These are phyloP conservation scores for Latrodectus hesperus DNA, from an alignment of 2,888 invertebrate genomes.

Conservation along the genomic window DNA sequence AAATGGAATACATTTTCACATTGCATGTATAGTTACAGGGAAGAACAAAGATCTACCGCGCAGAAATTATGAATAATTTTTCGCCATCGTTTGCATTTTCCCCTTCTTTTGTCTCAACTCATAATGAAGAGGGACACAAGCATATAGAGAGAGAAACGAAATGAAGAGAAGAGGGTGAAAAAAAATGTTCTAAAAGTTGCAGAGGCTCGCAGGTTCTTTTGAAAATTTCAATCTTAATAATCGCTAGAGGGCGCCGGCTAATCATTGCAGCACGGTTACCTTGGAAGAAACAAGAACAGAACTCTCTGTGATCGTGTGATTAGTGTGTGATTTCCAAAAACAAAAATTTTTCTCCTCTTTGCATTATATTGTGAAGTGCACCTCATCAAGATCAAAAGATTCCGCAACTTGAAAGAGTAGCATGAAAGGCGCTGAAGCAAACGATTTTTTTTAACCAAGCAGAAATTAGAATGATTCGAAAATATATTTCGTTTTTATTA, in stretches of 20 bases:
- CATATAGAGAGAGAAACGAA: constrained; percentile 1
- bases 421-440: constrained; percentile 39
- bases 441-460: constrained; percentile 8
- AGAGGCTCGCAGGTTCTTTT: constrained; percentile 57
- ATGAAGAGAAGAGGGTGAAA: not conserved
- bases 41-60: constrained; percentile 28
- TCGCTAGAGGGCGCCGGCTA: constrained; percentile 45
- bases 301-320: constrained; percentile 44
- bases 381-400: constrained; percentile 53
- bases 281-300: constrained; percentile 20
- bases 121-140: constrained; percentile 46
- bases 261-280: constrained; percentile 39
- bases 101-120: constrained; percentile 42
- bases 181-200: constrained; percentile 48
- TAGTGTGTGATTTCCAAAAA: constrained; percentile 36
- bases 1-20: not conserved
- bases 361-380: constrained; percentile 23
- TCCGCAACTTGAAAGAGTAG: constrained; percentile 27
- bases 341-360: constrained; percentile 19
- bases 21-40: constrained; percentile 7
- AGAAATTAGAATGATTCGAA: not conserved
- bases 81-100: constrained; percentile 52
- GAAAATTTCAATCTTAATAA: constrained; percentile 52
- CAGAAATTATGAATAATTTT: constrained; percentile 53
- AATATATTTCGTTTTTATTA: not conserved